Evolutionary conservation across 92 coral and sea anemone genomes (phyloP), one percentile per base, ranked within the genome.

Genomic region (Zoanthus solanderi): DNA sequence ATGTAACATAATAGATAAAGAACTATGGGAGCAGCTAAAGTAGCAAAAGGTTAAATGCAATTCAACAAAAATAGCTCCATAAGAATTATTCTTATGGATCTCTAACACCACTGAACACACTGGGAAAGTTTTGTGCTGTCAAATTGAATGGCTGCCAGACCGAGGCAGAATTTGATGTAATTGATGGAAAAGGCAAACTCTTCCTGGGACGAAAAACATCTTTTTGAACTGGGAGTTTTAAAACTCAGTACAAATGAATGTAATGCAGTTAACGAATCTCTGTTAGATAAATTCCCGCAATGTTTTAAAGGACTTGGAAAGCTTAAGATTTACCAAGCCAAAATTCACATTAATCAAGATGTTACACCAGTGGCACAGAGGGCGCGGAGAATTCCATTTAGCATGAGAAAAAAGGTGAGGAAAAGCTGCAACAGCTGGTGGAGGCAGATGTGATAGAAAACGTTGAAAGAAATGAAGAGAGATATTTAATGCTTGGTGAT

Each of bases 1-100:
- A 5, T 88, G 87, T 60, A 81, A 82, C 73, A 81, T 87, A 16
- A 42, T 73, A 28, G 91, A 88, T 61, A 72, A 45, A 45, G 76
- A 53, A 14, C 74, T 79, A 50, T 88, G 91, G 91, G 91, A 88
- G 47, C 69, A 29, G 13, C 32, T 88, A 30, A 88, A 88, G 63
- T 72, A 9, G n/a, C 69, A 82, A 23, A 85, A 85, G 67, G 75
- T 88, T 71, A 88, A 60, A 60, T 88, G 91, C 63, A 82, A 44
- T 29, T 88, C 87, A 30, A 48, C 45, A 18, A 87, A 78, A 6
- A 28, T 34, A 23, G 48, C 79, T 23, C 23, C 57, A 67, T 46
- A 87, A 87, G 18, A 67, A 66, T 18, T 88, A 79, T 67, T 46
- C 90, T 30, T 88, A 88, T 79, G 79, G 23, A 23, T 23, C 23